Evolutionary conservation across 1,140 invertebrate species (phyloP), one percentile per base, ranked within the genome.

Genomic region (Drosophila willistoni): DNA sequence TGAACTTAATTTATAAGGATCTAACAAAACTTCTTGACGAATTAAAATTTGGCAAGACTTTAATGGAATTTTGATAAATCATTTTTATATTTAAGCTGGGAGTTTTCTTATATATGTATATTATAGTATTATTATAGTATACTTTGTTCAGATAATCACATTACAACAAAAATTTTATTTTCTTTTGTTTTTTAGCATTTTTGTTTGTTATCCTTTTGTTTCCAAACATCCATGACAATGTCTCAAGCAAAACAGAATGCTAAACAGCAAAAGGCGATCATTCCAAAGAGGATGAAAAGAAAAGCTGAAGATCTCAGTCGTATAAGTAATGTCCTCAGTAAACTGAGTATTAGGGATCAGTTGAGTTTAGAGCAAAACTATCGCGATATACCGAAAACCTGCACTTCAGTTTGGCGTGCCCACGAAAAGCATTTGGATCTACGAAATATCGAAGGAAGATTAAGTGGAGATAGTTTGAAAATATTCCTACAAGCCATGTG

Each of bases 401-500:
- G 44, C 7, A 54, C 22, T 34, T n/a, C 57, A 9, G 1, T 68
- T 4, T 68, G 66, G 66, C 19, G 39, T 3, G 1, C 54, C 5
- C 10, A 61, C 22, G n/a, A 44, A 14, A 9, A 33, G 2, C n/a
- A 59, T 6, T 59, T 68, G 33, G 42, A 68, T 10, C 5, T 68
- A 22, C 25, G 12, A 10, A 36, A 61, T 3, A 2, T 68, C 10
- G 56, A 61, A 12, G 10, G 12, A 7, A 36, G 54, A 22, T 7
- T 68, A 34, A 33, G 29, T 12, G 42, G 66, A 7, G 22, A 25
- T 10, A n/a, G 14, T 39, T 17, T 69, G 13, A 34, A 14, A 17
- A 41, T 9, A 6, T 69, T 69, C 34, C 13, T 69, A 1, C n/a
- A 42, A 12, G 14, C 29, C 7, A 69, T 69, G 67, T 36, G 47